Evolutionary conservation across 2,113 vertebrate species (phyloP).

Genomic region (Mohoua ochrocephala): DNA sequence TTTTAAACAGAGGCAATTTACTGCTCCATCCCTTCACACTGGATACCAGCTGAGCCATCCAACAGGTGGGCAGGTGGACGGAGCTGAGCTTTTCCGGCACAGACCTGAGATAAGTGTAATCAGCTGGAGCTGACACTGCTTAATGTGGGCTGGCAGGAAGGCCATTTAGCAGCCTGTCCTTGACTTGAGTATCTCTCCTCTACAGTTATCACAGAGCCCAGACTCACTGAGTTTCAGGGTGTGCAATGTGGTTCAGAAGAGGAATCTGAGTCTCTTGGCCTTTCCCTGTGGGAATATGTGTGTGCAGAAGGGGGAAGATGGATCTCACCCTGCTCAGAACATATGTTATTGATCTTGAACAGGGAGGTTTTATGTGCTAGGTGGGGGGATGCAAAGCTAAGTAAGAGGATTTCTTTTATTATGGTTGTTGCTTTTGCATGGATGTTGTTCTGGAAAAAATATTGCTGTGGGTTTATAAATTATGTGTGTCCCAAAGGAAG

Average conservation of each 20-base stretch:
- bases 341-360: background rate
- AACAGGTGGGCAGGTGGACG: background rate
- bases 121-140: background rate
- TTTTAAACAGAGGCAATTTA: background rate
- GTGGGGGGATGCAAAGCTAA: background rate
- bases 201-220: background rate
- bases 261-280: background rate
- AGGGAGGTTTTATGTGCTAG: background rate
- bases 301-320: background rate
- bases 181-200: background rate
- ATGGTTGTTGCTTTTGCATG: background rate
- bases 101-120: background rate
- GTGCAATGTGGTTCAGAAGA: background rate
- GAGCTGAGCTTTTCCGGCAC: background rate
- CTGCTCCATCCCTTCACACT: background rate
- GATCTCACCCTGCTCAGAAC: background rate
- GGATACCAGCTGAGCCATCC: background rate
- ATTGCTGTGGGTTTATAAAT: conserved; percentile 3
- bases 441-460: background rate
- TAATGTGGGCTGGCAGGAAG: background rate
- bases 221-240: background rate
- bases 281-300: background rate
- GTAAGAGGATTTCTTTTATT: background rate
- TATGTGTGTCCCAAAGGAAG: background rate
- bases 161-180: background rate